These are phyloP conservation scores for Callyntrura guangdongensis DNA, from an alignment of 2,888 invertebrate genomes.

Conservation along the genomic window DNA sequence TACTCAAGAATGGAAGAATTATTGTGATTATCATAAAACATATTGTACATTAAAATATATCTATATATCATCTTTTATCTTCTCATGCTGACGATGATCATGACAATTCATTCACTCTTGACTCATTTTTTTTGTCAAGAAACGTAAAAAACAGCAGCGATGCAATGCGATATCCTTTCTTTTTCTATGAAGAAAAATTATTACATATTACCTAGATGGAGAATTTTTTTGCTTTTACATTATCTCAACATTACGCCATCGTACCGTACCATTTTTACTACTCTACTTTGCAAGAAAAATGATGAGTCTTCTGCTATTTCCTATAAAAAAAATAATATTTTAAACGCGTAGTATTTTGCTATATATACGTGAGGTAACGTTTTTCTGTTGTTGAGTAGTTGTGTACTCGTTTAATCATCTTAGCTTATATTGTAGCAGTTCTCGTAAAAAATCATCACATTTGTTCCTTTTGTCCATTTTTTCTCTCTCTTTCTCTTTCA, in stretches of 20 bases:
- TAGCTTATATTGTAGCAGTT: background rate
- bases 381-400: background rate
- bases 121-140: slow-evolving; percentile 15
- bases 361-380: background rate
- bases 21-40: background rate
- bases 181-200: slow-evolving; percentile 33
- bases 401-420: background rate
- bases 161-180: slow-evolving; percentile 2
- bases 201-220: background rate
- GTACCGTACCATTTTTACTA: slow-evolving; percentile 8
- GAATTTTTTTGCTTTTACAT: slow-evolving; percentile 5
- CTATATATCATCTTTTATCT: slow-evolving; percentile 17
- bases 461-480: background rate
- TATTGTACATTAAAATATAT: slow-evolving; percentile 26
- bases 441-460: background rate
- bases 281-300: slow-evolving; percentile 34
- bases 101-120: slow-evolving; percentile 35
- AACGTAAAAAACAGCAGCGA: background rate
- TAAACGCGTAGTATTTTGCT: background rate
- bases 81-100: background rate
- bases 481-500: slow-evolving; percentile 32
- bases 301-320: slow-evolving; percentile 20
- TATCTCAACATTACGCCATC: slow-evolving; percentile 14
- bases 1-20: slow-evolving; percentile 29
- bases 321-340: background rate